Conservation (phyloP, 2,113 vertebrate genomes). For the Ciconia stormi region DNA sequence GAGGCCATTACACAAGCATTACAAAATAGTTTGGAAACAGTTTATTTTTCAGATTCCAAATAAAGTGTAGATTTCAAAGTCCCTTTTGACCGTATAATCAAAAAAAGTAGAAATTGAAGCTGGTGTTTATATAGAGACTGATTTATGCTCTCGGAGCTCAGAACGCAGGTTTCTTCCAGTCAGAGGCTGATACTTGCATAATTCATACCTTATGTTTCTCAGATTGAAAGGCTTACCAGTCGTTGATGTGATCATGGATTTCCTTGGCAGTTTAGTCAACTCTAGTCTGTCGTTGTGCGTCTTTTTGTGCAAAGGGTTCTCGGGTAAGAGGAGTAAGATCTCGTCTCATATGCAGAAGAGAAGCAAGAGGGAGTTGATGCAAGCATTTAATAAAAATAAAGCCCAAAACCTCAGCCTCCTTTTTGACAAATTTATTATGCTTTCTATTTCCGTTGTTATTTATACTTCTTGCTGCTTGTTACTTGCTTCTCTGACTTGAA, state of each 20-base stretch:
- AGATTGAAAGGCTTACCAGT: not conserved
- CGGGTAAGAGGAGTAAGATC: not conserved
- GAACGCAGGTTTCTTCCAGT: not conserved
- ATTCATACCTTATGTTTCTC: not conserved
- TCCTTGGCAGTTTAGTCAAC: not conserved
- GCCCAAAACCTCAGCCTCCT: not conserved
- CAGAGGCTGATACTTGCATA: not conserved
- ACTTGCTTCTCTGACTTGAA: not conserved
- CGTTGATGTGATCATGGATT: not conserved
- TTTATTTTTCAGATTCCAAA: slow-evolving; percentile 64
- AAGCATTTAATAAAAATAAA: not conserved
- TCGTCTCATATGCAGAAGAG: not conserved
- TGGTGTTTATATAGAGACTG: not conserved
- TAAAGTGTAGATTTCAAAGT: not conserved
- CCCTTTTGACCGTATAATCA: not conserved
- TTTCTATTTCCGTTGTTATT: not conserved
- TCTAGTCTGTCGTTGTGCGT: not conserved
- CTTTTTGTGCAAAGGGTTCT: not conserved
- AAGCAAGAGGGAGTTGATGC: not conserved
- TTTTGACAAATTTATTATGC: not conserved
- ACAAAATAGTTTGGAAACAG: slow-evolving; percentile 53
- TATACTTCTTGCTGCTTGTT: not conserved
- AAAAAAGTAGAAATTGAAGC: not conserved
- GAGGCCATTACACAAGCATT: slow-evolving; percentile 48
- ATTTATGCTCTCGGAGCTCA: not conserved